phyloP scores from a whole-genome alignment of 1,140 invertebrate species.

The Drosophila guanche region DNA sequence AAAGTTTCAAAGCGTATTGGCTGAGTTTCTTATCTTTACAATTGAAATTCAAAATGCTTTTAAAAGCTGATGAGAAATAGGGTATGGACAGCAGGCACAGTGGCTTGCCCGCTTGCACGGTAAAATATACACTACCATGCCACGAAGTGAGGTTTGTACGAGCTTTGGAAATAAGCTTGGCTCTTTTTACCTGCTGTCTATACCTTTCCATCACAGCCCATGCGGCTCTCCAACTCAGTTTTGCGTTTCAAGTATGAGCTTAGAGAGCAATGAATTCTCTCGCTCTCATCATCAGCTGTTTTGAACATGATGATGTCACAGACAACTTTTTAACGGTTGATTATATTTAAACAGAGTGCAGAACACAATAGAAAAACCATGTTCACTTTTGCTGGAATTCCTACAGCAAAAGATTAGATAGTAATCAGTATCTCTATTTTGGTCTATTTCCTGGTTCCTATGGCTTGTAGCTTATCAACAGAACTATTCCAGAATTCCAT shows the following conservation, averaged over 20 bases:
- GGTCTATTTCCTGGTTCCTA: neutral
- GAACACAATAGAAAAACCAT: neutral
- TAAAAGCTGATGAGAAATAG: too few relatives aligned
- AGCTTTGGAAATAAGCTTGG: too few relatives aligned
- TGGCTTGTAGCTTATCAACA: slow-evolving; percentile 17
- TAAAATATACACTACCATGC: too few relatives aligned
- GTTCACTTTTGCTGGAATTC: too few relatives aligned
- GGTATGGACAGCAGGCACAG: too few relatives aligned
- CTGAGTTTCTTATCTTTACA: too few relatives aligned
- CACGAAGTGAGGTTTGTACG: too few relatives aligned
- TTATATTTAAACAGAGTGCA: slow-evolving; percentile 5
- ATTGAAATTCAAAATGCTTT: too few relatives aligned
- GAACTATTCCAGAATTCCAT: slow-evolving; percentile 17
- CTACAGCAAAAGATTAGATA: too few relatives aligned
- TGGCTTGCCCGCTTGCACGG: too few relatives aligned
- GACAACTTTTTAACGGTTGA: slow-evolving; percentile 1
- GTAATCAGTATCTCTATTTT: neutral
- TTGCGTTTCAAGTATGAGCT: neutral
- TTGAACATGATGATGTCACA: slow-evolving; percentile 33
- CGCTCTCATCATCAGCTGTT: slow-evolving; percentile 27
- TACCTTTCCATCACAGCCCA: too few relatives aligned
- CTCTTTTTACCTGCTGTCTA: too few relatives aligned
- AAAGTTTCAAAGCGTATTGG: neutral
- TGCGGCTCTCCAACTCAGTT: neutral
- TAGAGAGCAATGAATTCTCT: neutral